Evolutionary conservation across 2,113 vertebrate genomes (phyloP), one percentile per base, ranked within the genome.

Genomic region (Mormyrus iriodes): DNA sequence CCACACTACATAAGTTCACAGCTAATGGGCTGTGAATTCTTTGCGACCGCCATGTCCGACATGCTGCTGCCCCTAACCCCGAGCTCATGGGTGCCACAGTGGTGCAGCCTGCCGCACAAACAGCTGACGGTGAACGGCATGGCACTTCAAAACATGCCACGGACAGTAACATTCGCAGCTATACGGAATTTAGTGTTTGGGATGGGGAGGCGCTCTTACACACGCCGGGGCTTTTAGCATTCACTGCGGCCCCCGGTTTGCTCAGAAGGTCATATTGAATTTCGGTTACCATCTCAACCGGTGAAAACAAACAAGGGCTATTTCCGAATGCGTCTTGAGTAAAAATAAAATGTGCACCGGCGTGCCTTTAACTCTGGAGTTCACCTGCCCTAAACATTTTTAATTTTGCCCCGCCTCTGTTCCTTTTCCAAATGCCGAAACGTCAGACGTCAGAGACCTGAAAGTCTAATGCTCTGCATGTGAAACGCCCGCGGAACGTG

Each of bases 231-330:
- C 21, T 19, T 48, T 84, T 84, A 84, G 48, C 7, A 48, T 48
- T 8, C 82, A 84, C 8, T 2, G 82, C 21, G 5, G 24, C 15
- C 17, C 39, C 82, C 19, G 3, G 39, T 91, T 48, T 84, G 42
- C 39, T 52, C 49, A 83, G 42, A 49, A 55, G 69, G 5, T 48
- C 82, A 82, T 92, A 92, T 91, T 91, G 90, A 49, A 86, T 92
- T 90, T 92, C 92, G 73, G 89, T 92, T 90, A 87, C 91, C 39
- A 27, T 90, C 73, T 58, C 92, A 90, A 93, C 91, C 31, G 15
- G 69, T 65, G 88, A 88, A 91, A 93, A 94, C 90, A 93, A 92
- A 91, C 90, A 90, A 58, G 53, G 46, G 35, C 90, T 91, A 93
- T 91, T 91, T 92, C 61, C 48, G 88, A 91, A 65, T 21, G 87